phyloP scores from a whole-genome alignment of 1,140 invertebrate genomes.

The Coenobita brevimanus region DNA sequence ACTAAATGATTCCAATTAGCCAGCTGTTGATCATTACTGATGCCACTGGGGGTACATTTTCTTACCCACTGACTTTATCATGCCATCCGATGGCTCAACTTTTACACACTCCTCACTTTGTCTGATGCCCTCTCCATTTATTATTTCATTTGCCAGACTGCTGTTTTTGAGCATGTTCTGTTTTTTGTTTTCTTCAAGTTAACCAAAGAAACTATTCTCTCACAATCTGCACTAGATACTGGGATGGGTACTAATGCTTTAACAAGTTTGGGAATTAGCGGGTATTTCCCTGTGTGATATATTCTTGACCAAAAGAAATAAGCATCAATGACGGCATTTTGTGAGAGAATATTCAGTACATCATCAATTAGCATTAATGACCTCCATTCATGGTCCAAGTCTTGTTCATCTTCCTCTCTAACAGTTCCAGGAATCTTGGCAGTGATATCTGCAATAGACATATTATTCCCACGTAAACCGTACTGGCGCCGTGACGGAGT shows the following conservation, averaged over 20 bases:
- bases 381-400: constrained; percentile 15
- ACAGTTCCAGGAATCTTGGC: constrained; percentile 6
- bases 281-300: constrained; percentile 24
- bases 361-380: too few relatives aligned
- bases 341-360: constrained; percentile 6
- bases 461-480: constrained; percentile 18
- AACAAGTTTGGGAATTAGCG: constrained; percentile 21
- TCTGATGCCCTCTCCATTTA: constrained; percentile 39
- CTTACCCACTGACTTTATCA: constrained; percentile 11
- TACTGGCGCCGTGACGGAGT: too few relatives aligned
- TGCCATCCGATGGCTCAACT: constrained; percentile 6
- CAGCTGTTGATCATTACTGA: neutral
- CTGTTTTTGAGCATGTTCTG: constrained; percentile 20
- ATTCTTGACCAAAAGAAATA: constrained; percentile 12
- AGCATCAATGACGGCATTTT: constrained; percentile 19
- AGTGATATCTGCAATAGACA: constrained; percentile 10
- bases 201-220: constrained; percentile 44
- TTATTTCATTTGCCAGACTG: constrained; percentile 10
- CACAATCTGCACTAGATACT: constrained; percentile 42
- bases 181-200: constrained; percentile 21
- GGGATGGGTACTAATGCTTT: constrained; percentile 43
- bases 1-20: neutral
- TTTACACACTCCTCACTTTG: constrained; percentile 4
- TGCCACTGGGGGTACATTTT: neutral
- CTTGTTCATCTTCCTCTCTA: constrained; percentile 29